A percentile compares a stretch with the other conserved stretches of the same genome.
phyloP scores from a whole-genome alignment of 1,140 invertebrate species.

The Brachionus rotundiformis region DNA sequence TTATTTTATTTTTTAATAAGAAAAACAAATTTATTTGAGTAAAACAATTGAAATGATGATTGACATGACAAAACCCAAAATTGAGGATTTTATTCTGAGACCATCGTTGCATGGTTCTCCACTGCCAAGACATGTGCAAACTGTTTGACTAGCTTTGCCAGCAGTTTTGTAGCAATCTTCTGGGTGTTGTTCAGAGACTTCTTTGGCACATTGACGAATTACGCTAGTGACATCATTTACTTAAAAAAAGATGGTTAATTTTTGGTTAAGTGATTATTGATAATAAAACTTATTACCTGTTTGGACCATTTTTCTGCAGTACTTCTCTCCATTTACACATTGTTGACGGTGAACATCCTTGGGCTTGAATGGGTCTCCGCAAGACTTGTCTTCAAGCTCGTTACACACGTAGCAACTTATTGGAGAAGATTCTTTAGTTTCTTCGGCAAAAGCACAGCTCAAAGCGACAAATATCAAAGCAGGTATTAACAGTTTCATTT shows the following conservation, averaged over 20 bases:
- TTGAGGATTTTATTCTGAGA: conserved; percentile 7
- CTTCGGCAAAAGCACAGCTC: conserved; percentile 20
- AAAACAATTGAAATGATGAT: conserved; percentile 6
- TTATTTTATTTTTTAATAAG: neutral
- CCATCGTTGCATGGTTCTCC: neutral
- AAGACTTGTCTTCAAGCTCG: neutral
- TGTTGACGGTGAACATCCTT: neutral
- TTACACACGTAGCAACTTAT: conserved; percentile 46
- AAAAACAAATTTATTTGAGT: conserved; percentile 22
- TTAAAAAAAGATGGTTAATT: neutral
- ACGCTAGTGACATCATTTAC: conserved; percentile 18
- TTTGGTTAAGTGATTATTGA: too few species aligned
- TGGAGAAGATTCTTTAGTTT: neutral
- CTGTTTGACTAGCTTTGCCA: conserved; percentile 12
- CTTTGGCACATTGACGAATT: conserved; percentile 35
- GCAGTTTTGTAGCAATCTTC: conserved; percentile 42
- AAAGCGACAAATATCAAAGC: neutral
- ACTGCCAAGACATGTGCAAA: conserved; percentile 25
- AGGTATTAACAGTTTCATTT: conserved; percentile 6
- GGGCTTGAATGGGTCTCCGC: conserved; percentile 4
- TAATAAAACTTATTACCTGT: conserved; percentile 9
- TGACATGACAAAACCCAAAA: neutral
- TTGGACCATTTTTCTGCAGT: conserved; percentile 43
- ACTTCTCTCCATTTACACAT: conserved; percentile 26
- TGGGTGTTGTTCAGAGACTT: neutral